phyloP scores from a whole-genome alignment of 1,140 invertebrate genomes.

The Heliconius nattereri region DNA sequence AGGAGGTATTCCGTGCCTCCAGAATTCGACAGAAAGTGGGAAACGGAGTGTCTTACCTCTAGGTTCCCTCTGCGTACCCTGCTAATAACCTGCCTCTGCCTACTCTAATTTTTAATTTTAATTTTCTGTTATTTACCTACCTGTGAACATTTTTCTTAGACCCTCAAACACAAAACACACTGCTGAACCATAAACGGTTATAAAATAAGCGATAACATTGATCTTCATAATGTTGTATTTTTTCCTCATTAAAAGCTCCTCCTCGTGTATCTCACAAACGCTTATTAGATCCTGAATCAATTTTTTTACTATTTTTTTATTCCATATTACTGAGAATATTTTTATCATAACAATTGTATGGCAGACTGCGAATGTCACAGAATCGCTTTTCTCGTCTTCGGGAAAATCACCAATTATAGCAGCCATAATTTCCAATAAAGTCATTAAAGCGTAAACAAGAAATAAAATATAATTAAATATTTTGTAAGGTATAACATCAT shows the following conservation, averaged over 20 bases:
- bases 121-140: constrained; percentile 33
- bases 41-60: no score
- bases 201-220: constrained; percentile 59
- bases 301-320: constrained; percentile 56
- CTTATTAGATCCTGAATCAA: constrained; percentile 57
- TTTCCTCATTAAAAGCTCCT: constrained; percentile 50
- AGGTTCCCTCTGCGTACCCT: no score
- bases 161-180: constrained; percentile 64
- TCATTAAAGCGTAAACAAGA: constrained; percentile 57
- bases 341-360: constrained; percentile 70
- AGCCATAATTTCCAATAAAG: constrained; percentile 65
- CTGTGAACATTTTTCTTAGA: constrained; percentile 53
- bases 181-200: constrained; percentile 55
- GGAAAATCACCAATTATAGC: constrained; percentile 61
- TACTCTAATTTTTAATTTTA: no score
- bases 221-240: constrained; percentile 68
- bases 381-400: constrained; percentile 64
- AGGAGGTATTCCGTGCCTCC: no score
- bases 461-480: constrained; percentile 49
- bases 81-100: no score
- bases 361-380: constrained; percentile 62
- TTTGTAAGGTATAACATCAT: constrained; percentile 53
- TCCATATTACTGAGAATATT: constrained; percentile 59
- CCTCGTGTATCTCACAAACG: constrained; percentile 58
- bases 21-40: no score